phyloP scores from a whole-genome alignment of 2,888 invertebrate species.

The Mythimna vitellina region DNA sequence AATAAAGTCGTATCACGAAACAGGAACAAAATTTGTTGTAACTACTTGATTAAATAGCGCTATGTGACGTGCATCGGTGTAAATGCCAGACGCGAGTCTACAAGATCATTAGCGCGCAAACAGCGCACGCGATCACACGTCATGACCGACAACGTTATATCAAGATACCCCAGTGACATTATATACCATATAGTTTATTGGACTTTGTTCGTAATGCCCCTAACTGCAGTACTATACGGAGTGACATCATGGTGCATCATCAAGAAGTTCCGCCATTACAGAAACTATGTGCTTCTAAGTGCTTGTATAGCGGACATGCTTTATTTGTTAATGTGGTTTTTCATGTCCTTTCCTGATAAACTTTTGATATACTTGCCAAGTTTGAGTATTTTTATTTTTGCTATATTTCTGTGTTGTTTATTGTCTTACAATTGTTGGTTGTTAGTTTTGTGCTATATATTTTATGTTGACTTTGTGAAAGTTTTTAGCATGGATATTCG shows the following conservation, averaged over 20 bases:
- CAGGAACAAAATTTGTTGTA: not conserved
- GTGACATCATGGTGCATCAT: slow-evolving; percentile 9
- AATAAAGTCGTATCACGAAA: not conserved
- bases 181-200: slow-evolving; percentile 1
- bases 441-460: slow-evolving; percentile 9
- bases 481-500: slow-evolving; percentile 5
- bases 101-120: not conserved
- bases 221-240: slow-evolving; percentile 3
- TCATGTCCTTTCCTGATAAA: not conserved
- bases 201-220: not conserved
- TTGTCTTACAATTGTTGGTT: slow-evolving; percentile 13
- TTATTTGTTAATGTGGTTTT: slow-evolving; percentile 12
- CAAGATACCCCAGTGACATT: slow-evolving; percentile 2
- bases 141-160: not conserved
- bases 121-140: slow-evolving; percentile 3
- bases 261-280: slow-evolving; percentile 18
- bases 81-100: not conserved
- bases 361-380: not conserved
- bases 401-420: not conserved
- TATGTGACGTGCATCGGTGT: not conserved
- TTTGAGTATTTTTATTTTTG: not conserved
- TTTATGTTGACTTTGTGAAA: slow-evolving; percentile 21
- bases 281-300: slow-evolving; percentile 11
- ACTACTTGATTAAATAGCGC: not conserved
- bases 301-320: not conserved